Base-by-base conservation (phyloP, 1,140 invertebrate genomes). In the Bombus polaris region DNA sequence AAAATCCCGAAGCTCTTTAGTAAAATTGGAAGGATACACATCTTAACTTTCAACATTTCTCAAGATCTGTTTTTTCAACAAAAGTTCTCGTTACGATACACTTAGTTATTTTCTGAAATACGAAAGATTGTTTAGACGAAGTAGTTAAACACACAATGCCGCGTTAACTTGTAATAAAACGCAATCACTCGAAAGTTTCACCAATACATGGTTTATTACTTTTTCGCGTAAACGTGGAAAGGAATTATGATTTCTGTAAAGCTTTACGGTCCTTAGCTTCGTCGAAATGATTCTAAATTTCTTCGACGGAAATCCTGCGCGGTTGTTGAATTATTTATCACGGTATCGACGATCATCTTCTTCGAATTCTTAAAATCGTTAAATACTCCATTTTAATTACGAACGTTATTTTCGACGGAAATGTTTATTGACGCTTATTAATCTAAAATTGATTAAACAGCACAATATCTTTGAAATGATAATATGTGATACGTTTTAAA, bases 301-400 rank as follows among this genome's bases (percentile, higher is more conserved):
- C 70, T 22, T 71, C 28, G 10, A 44, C 10, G 28, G 18, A 32
- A 65, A 78, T 42, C n/a, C 28, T 39, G 4, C 47, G 39, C 15
- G 18, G 15, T 13, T 53, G 32, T n/a, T 83, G 13, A 74, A 83
- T 68, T 53, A 81, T 72, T 81, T 81, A 75, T 82, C 15, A 53
- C 6, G 18, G 6, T 22, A n/a, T 39, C 28, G 6, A 12, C 57
- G 10, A 59, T 28, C 22, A 59, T 59, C 25, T 59, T 28, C 3
- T 59, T 59, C 28, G 9, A 28, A 25, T 25, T 65, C 18, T 71
- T 57, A 15, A 47, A 68, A 76, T 83, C 44, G 62, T 44, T 25
- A 8, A 53, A 22, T 22, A 22, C 18, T 53, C 5, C 47, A 8
- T 53, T 22, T 53, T 22, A 53, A 53, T 53, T 53, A 6, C 6